Evolutionary conservation across 2,888 invertebrate species (phyloP).

Genomic region (Cepaea hortensis): DNA sequence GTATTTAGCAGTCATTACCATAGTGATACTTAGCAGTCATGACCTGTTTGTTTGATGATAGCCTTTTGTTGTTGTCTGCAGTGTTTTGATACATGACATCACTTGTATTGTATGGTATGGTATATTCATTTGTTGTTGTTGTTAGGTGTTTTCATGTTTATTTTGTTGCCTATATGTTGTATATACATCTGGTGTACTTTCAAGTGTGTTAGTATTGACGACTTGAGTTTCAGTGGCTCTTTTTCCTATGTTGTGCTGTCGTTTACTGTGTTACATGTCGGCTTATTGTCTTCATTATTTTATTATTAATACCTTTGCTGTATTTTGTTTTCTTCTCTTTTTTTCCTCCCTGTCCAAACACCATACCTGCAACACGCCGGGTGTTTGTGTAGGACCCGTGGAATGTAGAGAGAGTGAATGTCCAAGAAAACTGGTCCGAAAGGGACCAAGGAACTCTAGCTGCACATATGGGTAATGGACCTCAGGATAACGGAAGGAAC

Average conservation of each 20-base stretch:
- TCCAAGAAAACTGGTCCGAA: background rate
- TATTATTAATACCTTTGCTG: background rate
- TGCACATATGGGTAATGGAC: constrained; percentile 40
- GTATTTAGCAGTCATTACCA: too few species aligned
- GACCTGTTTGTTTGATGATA: too few species aligned
- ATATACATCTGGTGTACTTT: background rate
- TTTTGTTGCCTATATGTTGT: background rate
- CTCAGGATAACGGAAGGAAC: constrained; percentile 3
- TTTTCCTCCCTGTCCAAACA: background rate
- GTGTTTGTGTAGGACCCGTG: background rate
- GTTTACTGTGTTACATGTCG: background rate
- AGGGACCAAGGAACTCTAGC: constrained; percentile 23
- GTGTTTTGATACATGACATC: too few species aligned
- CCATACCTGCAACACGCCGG: background rate
- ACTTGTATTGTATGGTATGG: too few species aligned
- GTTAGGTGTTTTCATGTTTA: background rate
- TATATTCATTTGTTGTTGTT: too few species aligned
- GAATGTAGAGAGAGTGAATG: background rate
- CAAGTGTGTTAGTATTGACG: background rate
- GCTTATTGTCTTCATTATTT: too few species aligned
- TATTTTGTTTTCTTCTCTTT: background rate
- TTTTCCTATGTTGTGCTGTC: background rate
- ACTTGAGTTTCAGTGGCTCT: background rate
- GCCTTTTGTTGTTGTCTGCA: too few species aligned
- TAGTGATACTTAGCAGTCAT: too few species aligned